A percentile compares a stretch with the other conserved stretches of the same genome.
phyloP scores from a whole-genome alignment of 1,140 invertebrate species.

The Lasioglossum albipes region DNA sequence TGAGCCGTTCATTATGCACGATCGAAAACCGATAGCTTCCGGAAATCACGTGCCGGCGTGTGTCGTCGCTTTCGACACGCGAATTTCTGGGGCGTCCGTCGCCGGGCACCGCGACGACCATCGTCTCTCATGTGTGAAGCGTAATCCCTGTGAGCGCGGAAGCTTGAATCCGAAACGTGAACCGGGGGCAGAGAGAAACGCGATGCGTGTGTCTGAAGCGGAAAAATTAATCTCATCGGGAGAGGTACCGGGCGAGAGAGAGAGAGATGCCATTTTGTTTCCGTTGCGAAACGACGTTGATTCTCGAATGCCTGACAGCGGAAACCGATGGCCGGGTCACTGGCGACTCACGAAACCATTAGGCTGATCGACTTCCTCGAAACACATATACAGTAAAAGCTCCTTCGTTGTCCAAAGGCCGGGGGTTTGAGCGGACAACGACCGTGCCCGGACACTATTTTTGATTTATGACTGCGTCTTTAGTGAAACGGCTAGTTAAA shows the following conservation, averaged over 20 bases:
- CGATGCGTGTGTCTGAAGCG: background rate
- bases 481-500: no score
- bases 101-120: background rate
- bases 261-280: no score
- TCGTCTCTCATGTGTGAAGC: constrained; percentile 2
- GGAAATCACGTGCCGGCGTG: constrained; percentile 18
- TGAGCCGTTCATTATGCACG: constrained; percentile 6
- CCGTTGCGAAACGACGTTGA: no score
- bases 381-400: no score
- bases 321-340: no score
- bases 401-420: no score
- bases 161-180: constrained; percentile 10
- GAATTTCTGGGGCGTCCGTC: background rate
- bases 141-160: constrained; percentile 11
- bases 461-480: no score
- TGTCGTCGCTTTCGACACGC: constrained; percentile 6
- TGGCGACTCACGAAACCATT: no score
- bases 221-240: constrained; percentile 35
- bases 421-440: no score
- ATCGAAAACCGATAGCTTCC: constrained; percentile 44
- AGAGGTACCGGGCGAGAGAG: constrained; percentile 6
- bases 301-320: no score
- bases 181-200: background rate
- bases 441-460: no score
- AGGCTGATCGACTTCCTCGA: no score